Evolutionary conservation across 2,888 invertebrate species (phyloP).

Genomic region (Drosophila putrida): DNA sequence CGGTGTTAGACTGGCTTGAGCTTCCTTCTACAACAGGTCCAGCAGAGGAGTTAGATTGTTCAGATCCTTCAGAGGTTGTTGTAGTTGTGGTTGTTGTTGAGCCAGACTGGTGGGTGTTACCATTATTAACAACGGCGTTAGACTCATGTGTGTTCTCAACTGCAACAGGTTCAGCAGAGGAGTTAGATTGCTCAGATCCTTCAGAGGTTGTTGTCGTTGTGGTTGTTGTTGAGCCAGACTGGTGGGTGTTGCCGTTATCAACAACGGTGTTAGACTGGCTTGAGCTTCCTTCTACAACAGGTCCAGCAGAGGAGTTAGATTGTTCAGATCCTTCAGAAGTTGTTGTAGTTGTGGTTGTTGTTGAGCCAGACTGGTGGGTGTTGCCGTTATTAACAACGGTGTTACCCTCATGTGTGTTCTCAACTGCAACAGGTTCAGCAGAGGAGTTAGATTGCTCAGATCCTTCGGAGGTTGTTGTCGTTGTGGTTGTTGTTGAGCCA

Average conservation of each 20-base stretch:
- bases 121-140: slow-evolving; percentile 1
- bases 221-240: slow-evolving; percentile 11
- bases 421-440: neutral
- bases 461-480: slow-evolving; percentile 17
- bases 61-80: slow-evolving; percentile 2
- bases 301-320: neutral
- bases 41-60: neutral
- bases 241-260: neutral
- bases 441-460: neutral
- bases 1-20: neutral
- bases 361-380: slow-evolving; percentile 13
- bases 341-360: slow-evolving; percentile 17
- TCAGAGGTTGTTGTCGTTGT: slow-evolving; percentile 12
- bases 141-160: neutral
- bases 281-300: neutral
- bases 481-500: slow-evolving; percentile 14
- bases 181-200: neutral
- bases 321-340: neutral
- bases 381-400: slow-evolving; percentile 3
- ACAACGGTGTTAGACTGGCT: neutral
- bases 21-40: neutral
- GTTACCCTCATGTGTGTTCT: neutral
- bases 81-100: slow-evolving; percentile 22
- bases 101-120: slow-evolving; percentile 8
- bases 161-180: neutral